Evolutionary conservation across 2,797 vertebrate genomes (phyloP), one percentile per base, ranked within the genome.

Genomic region (Sebastiscus tertius): DNA sequence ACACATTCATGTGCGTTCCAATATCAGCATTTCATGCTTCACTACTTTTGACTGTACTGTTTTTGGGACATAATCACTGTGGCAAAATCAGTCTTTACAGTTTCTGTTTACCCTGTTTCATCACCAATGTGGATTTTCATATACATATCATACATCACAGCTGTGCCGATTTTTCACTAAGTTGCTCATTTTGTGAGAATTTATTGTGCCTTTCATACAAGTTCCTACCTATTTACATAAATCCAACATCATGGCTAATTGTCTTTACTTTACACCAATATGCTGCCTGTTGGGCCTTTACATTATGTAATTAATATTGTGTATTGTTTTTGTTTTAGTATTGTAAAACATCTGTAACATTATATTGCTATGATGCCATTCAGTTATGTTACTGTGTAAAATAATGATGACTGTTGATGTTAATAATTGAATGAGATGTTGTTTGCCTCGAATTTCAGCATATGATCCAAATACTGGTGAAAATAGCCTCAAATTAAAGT

Each of bases 401-500:
- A 20, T 42, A 49, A 26, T 56, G n/a, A 80, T 33, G 1, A 3
- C 18, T 46, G 11, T 71, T 22, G 9, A 27, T 31, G 14, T 4
- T 69, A 11, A 56, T 60, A n/a, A 67, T 33, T 68, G n/a, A 20
- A 64, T 54, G n/a, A 31, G 24, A 34, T 65, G 11, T 55, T 69
- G 14, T 63, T 75, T 36, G 4, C 20, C 5, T 46, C 46, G 13
- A 26, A 27, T 61, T 36, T 62, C 2, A 68, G n/a, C 3, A 27
- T 52, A 13, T 27, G 10, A 54, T 49, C 4, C 14, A 12, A 49
- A 22, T 58, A 22, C 22, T 39, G 13, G 66, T 14, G 6, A 13
- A 70, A 70, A 13, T 6, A 7, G 42, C 33, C 63, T 36, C 66
- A 52, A 77, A 75, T 82, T 74, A 64, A 75, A 80, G 27, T 1